Evolutionary conservation across 2,888 invertebrate species (phyloP).

Genomic region (Chydorus sphaericus): DNA sequence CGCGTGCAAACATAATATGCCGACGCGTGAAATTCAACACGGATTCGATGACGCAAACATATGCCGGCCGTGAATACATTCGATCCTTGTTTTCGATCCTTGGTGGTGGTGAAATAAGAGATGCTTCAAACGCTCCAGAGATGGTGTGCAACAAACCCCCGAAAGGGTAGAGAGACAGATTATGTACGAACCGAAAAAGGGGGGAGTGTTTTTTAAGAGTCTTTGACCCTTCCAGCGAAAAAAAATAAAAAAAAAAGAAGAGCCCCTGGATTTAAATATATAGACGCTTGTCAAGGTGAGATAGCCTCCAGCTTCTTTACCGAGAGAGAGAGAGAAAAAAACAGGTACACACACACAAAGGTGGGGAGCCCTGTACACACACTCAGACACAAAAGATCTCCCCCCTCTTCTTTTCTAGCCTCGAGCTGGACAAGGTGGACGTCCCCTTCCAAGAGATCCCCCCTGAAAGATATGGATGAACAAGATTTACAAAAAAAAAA

Average conservation of each 20-base stretch:
- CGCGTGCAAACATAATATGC: too few relatives aligned
- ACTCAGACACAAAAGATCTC: neutral
- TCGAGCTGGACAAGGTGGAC: conserved; percentile 4
- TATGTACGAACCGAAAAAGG: neutral
- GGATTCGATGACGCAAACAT: too few relatives aligned
- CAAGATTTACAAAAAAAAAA: neutral
- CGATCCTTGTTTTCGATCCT: too few relatives aligned
- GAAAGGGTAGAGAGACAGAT: too few relatives aligned
- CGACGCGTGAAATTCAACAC: too few relatives aligned
- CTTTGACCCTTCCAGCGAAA: conserved; percentile 5
- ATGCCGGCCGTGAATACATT: too few relatives aligned
- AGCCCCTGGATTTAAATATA: conserved; percentile 1
- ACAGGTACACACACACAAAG: conserved; percentile 5
- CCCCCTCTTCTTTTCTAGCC: neutral
- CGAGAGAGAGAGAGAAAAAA: too few relatives aligned
- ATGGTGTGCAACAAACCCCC: too few relatives aligned
- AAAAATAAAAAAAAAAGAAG: neutral
- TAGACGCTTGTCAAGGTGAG: conserved; percentile 5
- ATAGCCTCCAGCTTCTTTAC: conserved; percentile 4
- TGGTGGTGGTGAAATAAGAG: too few relatives aligned
- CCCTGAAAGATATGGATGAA: too few relatives aligned
- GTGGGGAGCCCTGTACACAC: neutral
- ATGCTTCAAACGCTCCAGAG: too few relatives aligned
- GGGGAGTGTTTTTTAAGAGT: neutral
- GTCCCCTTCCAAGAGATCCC: neutral